Base-by-base conservation (phyloP, 2,113 vertebrate species). In the Eclectus roratus region DNA sequence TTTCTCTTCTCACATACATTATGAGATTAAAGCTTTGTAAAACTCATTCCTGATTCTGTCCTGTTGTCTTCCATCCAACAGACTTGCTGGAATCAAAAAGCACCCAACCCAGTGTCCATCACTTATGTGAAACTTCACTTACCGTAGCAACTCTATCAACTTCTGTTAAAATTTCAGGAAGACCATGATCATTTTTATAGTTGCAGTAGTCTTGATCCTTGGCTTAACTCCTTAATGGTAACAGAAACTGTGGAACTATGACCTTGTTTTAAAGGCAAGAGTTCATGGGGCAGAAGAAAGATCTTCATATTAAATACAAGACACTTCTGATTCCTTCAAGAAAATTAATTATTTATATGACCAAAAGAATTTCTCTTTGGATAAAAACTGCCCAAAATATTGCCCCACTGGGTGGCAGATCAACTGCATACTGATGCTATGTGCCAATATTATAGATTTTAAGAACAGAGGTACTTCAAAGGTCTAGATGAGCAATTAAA, bases 401-500 rank as follows among this genome's bases (percentile, higher is more conserved):
- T 37, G 9, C n/a, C 28, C 53, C 33, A 28, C 4, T 43, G 37
- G 7, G 10, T 87, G 27, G 29, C 69, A 95, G 74, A 80, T 93
- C 20, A 74, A 39, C 66, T 64, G 15, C 23, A 83, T 44, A 29
- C 19, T 63, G 23, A 77, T 78, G 25, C 17, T 89, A 25, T 79
- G 53, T 91, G 77, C 86, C 85, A 50, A 23, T 33, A 68, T 58
- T 88, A 29, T 44, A 77, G n/a, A 60, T 88, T 96, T 94, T 80
- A 95, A 93, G 65, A 91, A 86, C 25, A 92, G 93, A 95, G 43
- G 63, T 11, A 50, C 13, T 92, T 66, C 9, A 72, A 58, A 69
- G 17, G 21, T 93, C 92, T 94, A 85, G 25, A 78, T 72, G 13
- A 65, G 35, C 53, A 85, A 85, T 66, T 95, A 94, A 95, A 93